Base-by-base conservation (phyloP, 2,797 vertebrate species). In the Clamator glandarius region DNA sequence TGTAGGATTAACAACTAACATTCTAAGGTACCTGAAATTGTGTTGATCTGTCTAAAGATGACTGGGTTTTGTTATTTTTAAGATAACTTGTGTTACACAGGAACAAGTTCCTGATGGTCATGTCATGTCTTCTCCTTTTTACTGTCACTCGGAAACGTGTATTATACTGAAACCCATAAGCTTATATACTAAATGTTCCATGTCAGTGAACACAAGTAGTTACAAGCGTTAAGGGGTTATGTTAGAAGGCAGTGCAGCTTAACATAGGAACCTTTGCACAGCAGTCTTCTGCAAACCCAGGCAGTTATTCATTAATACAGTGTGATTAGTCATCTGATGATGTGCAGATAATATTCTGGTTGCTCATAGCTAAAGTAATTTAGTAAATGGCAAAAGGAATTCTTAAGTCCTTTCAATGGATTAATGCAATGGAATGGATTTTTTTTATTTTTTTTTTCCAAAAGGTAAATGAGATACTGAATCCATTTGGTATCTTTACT, bases 401-500 rank as follows among this genome's bases (percentile, higher is more conserved):
- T 58, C 67, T 78, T 42, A 35, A 62, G 25, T 14, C 15, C 42
- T 92, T 93, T 62, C 64, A 73, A 13, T 29, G 26, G 77, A 76
- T 86, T 58, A 31, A 23, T 33, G 33, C 41, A 73, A 25, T n/a
- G n/a, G n/a, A n/a, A n/a, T n/a, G n/a, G n/a, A n/a, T n/a, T n/a
- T n/a, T n/a, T n/a, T n/a, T n/a, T n/a, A n/a, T n/a, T n/a, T n/a
- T n/a, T n/a, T n/a, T n/a, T n/a, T n/a, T n/a, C n/a, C n/a, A 39
- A 39, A 76, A 84, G 55, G 79, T 70, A 66, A 73, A 76, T 54
- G 44, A 73, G 57, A 73, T 64, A 41, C 50, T 94, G 55, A 74
- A 83, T 95, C 82, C 75, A 64, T 96, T 97, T 96, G 75, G 81
- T 92, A 81, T 70, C 94, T 97, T 97, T 93, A 95, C 59, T 96